Evolutionary conservation across 2,888 invertebrate species (phyloP).

Genomic region (Pemphredon lugubris): DNA sequence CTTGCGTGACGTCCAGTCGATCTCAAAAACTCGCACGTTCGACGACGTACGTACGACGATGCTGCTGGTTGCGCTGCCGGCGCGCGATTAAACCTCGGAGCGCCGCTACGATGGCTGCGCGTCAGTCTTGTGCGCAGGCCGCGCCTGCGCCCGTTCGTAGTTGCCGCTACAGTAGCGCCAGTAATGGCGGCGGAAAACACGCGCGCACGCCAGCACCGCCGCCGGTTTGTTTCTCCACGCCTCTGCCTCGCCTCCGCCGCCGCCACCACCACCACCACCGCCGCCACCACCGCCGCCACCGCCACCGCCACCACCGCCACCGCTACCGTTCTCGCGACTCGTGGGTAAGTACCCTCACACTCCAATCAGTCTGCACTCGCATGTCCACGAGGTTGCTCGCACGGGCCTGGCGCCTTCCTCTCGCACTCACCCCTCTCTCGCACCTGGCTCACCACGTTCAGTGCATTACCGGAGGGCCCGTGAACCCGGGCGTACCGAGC

Average conservation of each 20-base stretch:
- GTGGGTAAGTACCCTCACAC: constrained; percentile 80
- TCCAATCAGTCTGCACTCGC: constrained; percentile 80
- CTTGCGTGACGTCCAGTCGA: too few species aligned
- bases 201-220: constrained; percentile 68
- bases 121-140: constrained; percentile 50
- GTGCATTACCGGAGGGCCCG: constrained; percentile 42
- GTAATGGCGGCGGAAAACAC: constrained; percentile 70
- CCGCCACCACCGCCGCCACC: constrained; percentile 54
- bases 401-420: constrained; percentile 76
- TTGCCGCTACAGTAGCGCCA: constrained; percentile 64
- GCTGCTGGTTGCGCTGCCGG: constrained; percentile 48
- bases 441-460: constrained; percentile 53
- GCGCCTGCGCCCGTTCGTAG: constrained; percentile 39
- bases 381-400: constrained; percentile 79
- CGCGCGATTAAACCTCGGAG: constrained; percentile 54
- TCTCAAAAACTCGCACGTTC: background rate
- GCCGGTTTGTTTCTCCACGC: constrained; percentile 72
- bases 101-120: constrained; percentile 47
- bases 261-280: constrained; percentile 60
- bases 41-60: constrained; percentile 15
- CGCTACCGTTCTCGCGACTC: constrained; percentile 71
- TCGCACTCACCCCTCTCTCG: constrained; percentile 66
- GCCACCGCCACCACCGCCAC: constrained; percentile 63
- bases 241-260: constrained; percentile 71
- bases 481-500: constrained; percentile 54